phyloP scores from a whole-genome alignment of 1,140 invertebrate genomes.

The Proctacanthus coquilletti region DNA sequence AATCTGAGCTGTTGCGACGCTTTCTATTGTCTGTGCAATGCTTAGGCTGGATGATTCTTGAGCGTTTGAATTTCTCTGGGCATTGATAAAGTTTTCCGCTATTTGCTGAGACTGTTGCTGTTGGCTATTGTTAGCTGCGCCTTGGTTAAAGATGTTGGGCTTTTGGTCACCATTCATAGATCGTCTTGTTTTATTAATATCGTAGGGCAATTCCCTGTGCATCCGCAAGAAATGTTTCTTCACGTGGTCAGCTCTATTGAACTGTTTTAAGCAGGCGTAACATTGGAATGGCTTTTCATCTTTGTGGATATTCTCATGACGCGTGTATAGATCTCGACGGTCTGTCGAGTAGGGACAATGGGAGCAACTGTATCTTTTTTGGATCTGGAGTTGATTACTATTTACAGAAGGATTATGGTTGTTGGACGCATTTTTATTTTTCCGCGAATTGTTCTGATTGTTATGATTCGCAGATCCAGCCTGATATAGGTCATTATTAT shows the following conservation, averaged over 20 bases:
- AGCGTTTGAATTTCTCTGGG: background rate
- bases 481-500: too few relatives aligned
- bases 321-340: constrained; percentile 80
- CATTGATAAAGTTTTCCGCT: constrained; percentile 3
- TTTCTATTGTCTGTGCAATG: constrained; percentile 28
- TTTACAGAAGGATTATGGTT: constrained; percentile 11
- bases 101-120: constrained; percentile 3
- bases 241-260: constrained; percentile 87
- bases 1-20: constrained; percentile 20
- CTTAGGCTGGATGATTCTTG: constrained; percentile 20
- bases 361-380: constrained; percentile 67
- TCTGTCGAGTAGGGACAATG: constrained; percentile 83
- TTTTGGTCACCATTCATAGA: background rate
- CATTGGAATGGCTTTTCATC: constrained; percentile 88
- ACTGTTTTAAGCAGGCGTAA: constrained; percentile 80
- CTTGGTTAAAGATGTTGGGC: background rate
- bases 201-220: constrained; percentile 73
- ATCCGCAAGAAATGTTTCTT: constrained; percentile 87
- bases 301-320: constrained; percentile 91
- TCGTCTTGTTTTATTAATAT: constrained; percentile 58
- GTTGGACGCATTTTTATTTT: too few relatives aligned
- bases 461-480: too few relatives aligned
- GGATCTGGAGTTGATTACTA: constrained; percentile 20
- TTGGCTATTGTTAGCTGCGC: constrained; percentile 13
- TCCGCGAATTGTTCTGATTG: too few relatives aligned